Evolutionary conservation across 2,888 invertebrate species (phyloP).

Genomic region (Fabriciana adippe): DNA sequence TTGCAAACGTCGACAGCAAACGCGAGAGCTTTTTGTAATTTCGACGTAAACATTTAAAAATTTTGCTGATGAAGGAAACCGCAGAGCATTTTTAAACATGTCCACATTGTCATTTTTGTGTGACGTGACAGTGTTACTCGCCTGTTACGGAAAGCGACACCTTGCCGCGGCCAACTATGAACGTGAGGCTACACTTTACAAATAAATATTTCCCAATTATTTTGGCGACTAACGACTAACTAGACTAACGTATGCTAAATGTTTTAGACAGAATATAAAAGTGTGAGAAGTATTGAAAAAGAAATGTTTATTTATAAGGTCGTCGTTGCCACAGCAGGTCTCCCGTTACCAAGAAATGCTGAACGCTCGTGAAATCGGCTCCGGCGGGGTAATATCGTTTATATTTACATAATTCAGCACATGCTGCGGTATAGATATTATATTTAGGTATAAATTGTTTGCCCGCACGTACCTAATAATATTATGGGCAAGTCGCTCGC

Average conservation of each 20-base stretch:
- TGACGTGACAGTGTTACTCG: slow-evolving; percentile 36
- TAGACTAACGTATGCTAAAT: neutral
- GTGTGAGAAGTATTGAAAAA: neutral
- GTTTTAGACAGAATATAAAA: neutral
- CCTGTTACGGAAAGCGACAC: slow-evolving; percentile 41
- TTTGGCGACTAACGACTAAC: neutral
- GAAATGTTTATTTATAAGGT: slow-evolving; percentile 6
- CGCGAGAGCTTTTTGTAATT: slow-evolving; percentile 38
- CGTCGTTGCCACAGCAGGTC: slow-evolving; percentile 18
- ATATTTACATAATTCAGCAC: slow-evolving; percentile 44
- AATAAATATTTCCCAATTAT: too few relatives aligned
- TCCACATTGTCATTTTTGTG: slow-evolving; percentile 42
- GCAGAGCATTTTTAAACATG: slow-evolving; percentile 44
- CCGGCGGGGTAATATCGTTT: slow-evolving; percentile 37
- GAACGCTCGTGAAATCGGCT: slow-evolving; percentile 33
- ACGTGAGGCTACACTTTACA: neutral
- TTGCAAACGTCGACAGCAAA: slow-evolving; percentile 41
- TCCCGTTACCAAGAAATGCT: slow-evolving; percentile 30
- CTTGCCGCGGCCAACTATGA: slow-evolving; percentile 44
- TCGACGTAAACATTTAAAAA: slow-evolving; percentile 40
- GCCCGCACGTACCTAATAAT: slow-evolving; percentile 68
- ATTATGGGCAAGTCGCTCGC: slow-evolving; percentile 61
- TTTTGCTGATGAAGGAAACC: slow-evolving; percentile 42
- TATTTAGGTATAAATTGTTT: slow-evolving; percentile 54
- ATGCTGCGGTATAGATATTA: slow-evolving; percentile 40